Conservation (phyloP, 2,797 vertebrate species). For the Menidia menidia region DNA sequence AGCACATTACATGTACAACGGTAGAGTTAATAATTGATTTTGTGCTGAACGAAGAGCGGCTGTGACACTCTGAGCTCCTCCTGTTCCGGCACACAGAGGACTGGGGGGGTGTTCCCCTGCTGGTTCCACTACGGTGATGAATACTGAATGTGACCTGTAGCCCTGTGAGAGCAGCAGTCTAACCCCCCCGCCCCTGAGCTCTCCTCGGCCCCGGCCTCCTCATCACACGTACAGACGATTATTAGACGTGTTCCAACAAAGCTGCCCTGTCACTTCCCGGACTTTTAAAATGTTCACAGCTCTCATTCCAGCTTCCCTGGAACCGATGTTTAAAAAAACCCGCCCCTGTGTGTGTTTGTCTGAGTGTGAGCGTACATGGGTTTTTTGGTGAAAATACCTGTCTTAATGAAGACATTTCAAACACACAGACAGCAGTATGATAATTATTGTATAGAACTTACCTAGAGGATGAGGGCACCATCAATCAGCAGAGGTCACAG, state of each 20-base stretch:
- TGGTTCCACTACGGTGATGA: slow-evolving; percentile 36
- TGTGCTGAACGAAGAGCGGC: background rate
- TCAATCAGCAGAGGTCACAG: slow-evolving; percentile 12
- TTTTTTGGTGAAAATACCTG: slow-evolving; percentile 43
- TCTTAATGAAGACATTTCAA: slow-evolving; percentile 45
- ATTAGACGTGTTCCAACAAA: slow-evolving; percentile 53
- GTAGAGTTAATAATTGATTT: background rate
- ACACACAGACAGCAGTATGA: slow-evolving; percentile 14
- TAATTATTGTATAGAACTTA: slow-evolving; percentile 61
- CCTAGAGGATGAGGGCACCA: slow-evolving; percentile 56
- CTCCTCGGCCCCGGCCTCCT: slow-evolving; percentile 44
- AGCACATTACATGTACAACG: background rate
- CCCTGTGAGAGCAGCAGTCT: slow-evolving; percentile 16
- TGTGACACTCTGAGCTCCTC: slow-evolving; percentile 1
- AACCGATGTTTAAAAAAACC: too few relatives aligned
- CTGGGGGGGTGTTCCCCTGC: slow-evolving; percentile 4
- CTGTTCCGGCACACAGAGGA: slow-evolving; percentile 1
- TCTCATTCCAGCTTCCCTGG: slow-evolving; percentile 5
- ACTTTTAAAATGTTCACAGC: slow-evolving; percentile 56
- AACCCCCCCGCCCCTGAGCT: slow-evolving; percentile 41
- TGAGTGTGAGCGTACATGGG: slow-evolving; percentile 24
- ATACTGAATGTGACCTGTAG: slow-evolving; percentile 43
- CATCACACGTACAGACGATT: slow-evolving; percentile 43
- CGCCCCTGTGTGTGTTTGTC: background rate
- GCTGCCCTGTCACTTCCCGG: slow-evolving; percentile 33